phyloP scores from a whole-genome alignment of 1,140 invertebrate genomes.

The Drosophila repletoides region DNA sequence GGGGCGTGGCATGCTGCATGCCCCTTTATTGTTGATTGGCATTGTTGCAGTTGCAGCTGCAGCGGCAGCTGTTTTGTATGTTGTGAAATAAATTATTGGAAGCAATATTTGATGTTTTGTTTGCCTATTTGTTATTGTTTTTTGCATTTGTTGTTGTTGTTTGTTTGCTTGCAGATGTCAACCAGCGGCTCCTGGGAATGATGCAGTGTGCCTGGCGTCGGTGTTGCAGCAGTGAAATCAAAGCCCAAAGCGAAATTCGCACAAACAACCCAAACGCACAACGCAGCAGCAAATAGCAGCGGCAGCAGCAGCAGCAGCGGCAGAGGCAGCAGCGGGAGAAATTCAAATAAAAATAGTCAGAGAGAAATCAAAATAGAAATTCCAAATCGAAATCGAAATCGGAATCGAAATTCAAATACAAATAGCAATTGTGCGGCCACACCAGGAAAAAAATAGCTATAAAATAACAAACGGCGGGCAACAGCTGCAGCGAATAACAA shows the following conservation, averaged over 20 bases:
- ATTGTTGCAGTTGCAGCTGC: conserved; percentile 20
- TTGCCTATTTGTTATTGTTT: conserved; percentile 27
- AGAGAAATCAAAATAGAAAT: conserved; percentile 5
- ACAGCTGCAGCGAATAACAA: conserved; percentile 52
- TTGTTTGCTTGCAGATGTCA: conserved; percentile 72
- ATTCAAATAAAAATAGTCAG: too few relatives aligned
- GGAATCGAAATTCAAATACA: conserved; percentile 74
- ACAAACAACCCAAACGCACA: conserved; percentile 49
- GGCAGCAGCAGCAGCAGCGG: conserved; percentile 13
- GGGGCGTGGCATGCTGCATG: too few relatives aligned
- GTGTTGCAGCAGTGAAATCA: conserved; percentile 66
- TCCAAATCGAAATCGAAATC: conserved; percentile 62
- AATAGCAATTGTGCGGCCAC: conserved; percentile 66
- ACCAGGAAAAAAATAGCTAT: conserved; percentile 46
- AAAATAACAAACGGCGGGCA: conserved; percentile 53
- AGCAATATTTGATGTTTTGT: conserved; percentile 51
- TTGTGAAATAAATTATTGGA: conserved; percentile 61
- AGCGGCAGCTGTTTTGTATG: conserved; percentile 14
- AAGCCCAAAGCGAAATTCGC: conserved; percentile 65
- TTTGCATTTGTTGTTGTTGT: conserved; percentile 11
- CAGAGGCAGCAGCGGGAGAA: conserved; percentile 15
- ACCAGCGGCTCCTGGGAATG: conserved; percentile 61
- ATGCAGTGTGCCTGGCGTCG: conserved; percentile 47
- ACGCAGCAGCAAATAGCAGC: conserved; percentile 14
- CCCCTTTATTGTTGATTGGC: conserved; percentile 14